These are phyloP conservation scores for Azemiops feae DNA, from an alignment of 2,113 vertebrate genomes.

Conservation along the genomic window DNA sequence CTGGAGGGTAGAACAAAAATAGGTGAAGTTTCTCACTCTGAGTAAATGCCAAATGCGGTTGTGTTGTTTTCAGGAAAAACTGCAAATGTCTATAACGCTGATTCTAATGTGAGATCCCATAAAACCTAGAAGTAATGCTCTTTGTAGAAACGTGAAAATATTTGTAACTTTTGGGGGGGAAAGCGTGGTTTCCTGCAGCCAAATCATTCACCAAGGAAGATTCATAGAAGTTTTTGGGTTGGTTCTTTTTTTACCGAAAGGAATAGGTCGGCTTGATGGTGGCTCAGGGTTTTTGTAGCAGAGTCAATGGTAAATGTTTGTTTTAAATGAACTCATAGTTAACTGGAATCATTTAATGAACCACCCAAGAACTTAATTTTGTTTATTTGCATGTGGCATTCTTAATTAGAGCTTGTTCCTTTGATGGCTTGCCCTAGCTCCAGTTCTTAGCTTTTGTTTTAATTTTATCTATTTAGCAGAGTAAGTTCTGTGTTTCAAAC, in stretches of 20 bases:
- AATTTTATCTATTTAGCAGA: background rate
- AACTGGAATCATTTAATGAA: background rate
- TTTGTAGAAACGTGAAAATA: background rate
- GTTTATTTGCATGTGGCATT: background rate
- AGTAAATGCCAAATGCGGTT: background rate
- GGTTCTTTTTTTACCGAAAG: background rate
- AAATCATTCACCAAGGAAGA: background rate
- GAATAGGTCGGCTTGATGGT: background rate
- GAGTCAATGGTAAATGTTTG: background rate
- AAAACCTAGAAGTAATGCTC: background rate
- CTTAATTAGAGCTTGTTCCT: background rate
- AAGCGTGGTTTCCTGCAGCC: background rate
- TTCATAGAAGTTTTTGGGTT: too few relatives aligned
- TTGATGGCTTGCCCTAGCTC: background rate
- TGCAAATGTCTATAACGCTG: background rate
- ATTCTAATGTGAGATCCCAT: background rate
- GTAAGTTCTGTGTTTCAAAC: background rate
- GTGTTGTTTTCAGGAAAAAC: background rate
- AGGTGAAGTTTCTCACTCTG: background rate
- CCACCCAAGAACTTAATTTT: background rate
- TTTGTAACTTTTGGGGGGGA: background rate
- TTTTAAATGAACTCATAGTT: background rate
- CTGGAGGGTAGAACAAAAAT: background rate
- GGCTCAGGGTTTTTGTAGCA: background rate
- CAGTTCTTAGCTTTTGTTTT: background rate